phyloP scores from a whole-genome alignment of 2,113 vertebrate species.

The Upupa epops region DNA sequence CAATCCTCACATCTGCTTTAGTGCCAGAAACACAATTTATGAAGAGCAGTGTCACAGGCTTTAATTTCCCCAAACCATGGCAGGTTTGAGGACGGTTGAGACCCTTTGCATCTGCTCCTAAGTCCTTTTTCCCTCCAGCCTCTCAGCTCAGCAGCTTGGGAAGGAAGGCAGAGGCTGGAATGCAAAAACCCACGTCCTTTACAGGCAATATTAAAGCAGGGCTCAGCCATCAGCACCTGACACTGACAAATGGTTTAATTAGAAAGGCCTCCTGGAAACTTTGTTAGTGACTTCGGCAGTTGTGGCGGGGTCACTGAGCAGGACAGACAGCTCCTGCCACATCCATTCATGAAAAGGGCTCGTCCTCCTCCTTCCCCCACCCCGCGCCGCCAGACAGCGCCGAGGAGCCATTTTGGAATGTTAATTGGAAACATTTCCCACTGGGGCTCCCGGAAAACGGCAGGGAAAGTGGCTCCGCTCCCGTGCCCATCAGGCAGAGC shows the following conservation, averaged over 20 bases:
- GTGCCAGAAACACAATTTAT: background rate
- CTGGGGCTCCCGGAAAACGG: conserved; percentile 24
- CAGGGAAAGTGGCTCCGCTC: conserved; percentile 5
- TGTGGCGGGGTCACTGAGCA: conserved; percentile 52
- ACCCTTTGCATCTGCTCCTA: fast-evolving
- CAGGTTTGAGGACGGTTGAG: background rate
- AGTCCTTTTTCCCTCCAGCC: background rate
- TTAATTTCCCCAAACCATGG: background rate
- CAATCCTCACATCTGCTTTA: background rate
- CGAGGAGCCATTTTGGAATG: conserved; percentile 87
- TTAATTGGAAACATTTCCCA: conserved; percentile 88
- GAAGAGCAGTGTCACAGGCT: background rate
- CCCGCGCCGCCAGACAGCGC: conserved; percentile 79
- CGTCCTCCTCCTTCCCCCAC: conserved; percentile 47
- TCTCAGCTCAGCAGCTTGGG: background rate
- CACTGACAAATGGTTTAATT: conserved; percentile 57
- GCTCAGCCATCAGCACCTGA: background rate
- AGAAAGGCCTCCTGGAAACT: conserved; percentile 56
- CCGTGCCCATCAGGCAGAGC: background rate
- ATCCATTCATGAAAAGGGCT: conserved; percentile 85
- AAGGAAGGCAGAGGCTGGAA: background rate
- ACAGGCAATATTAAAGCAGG: background rate
- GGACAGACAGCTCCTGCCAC: conserved; percentile 56
- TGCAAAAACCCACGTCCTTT: background rate
- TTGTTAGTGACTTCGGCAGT: conserved; percentile 39